Conservation (phyloP, 2,888 invertebrate genomes). For the Drosophila nr. fundita region DNA sequence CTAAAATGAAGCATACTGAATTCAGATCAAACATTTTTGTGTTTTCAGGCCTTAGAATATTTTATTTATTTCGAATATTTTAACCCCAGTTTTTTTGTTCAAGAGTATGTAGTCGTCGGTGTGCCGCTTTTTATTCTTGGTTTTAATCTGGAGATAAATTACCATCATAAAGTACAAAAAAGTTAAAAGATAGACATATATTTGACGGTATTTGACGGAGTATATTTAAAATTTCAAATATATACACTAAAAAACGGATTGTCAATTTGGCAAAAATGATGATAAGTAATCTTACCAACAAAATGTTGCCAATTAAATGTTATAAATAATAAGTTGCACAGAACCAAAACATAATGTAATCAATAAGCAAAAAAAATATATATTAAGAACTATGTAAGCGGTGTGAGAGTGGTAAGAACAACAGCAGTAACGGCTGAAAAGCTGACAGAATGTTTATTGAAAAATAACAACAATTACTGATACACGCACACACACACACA, state of each 20-base stretch:
- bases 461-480: not conserved
- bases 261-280: slow-evolving; percentile 25
- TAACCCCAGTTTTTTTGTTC: not conserved
- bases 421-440: slow-evolving; percentile 14
- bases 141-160: not conserved
- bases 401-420: slow-evolving; percentile 9
- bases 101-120: not conserved
- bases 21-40: not conserved
- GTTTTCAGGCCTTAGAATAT: no score
- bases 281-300: slow-evolving; percentile 31
- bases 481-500: not conserved
- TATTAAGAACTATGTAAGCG: slow-evolving; percentile 5
- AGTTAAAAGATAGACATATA: not conserved
- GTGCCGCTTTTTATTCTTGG: not conserved
- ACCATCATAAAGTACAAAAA: not conserved
- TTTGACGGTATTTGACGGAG: slow-evolving; percentile 3
- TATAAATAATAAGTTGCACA: slow-evolving; percentile 25
- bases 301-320: slow-evolving; percentile 25
- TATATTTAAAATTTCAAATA: slow-evolving; percentile 51
- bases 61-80: not conserved
- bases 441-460: slow-evolving; percentile 5
- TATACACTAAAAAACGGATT: slow-evolving; percentile 35
- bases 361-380: slow-evolving; percentile 5
- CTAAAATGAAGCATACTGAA: not conserved
- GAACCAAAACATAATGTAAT: slow-evolving; percentile 19